Percentiles rank a stretch among this genome's conserved stretches.
Conservation (phyloP, 2,797 vertebrate genomes). For the Parauchenoglanis ngamensis region DNA sequence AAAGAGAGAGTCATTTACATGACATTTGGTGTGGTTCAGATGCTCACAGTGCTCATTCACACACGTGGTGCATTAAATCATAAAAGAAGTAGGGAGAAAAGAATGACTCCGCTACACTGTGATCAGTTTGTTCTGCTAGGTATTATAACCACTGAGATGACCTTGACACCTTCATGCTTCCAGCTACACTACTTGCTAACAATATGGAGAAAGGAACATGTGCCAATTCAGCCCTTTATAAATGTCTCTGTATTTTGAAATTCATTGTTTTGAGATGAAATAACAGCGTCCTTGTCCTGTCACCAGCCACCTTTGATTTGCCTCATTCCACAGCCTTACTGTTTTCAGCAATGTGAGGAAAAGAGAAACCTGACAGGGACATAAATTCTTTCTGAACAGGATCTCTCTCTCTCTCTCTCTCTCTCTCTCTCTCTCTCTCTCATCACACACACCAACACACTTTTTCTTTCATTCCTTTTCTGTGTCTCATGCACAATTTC, state of each 20-base stretch:
- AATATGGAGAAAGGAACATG: slow-evolving; percentile 69
- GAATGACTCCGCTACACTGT: neutral
- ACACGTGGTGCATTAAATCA: neutral
- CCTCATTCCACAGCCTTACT: slow-evolving; percentile 40
- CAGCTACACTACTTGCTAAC: slow-evolving; percentile 5
- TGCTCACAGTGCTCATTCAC: no score
- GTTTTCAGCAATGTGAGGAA: slow-evolving; percentile 40
- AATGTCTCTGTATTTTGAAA: slow-evolving; percentile 73
- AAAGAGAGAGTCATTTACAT: no score
- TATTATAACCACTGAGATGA: slow-evolving; percentile 72
- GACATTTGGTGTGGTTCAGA: no score
- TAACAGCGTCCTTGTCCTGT: slow-evolving; percentile 62
- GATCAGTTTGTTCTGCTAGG: neutral
- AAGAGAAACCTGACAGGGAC: slow-evolving; percentile 40
- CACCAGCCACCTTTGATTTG: slow-evolving; percentile 54
- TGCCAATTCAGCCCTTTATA: slow-evolving; percentile 75
- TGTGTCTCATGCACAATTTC: neutral
- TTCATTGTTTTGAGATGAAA: slow-evolving; percentile 72
- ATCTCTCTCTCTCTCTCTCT: slow-evolving; percentile 11
- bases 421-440: neutral
- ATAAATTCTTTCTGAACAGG: slow-evolving; percentile 48
- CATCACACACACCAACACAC: neutral
- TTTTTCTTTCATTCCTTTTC: neutral
- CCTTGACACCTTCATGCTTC: slow-evolving; percentile 55
- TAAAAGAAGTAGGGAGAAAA: neutral